Base-by-base conservation (phyloP, 1,140 invertebrate species). In the Zaprionus ghesquierei region DNA sequence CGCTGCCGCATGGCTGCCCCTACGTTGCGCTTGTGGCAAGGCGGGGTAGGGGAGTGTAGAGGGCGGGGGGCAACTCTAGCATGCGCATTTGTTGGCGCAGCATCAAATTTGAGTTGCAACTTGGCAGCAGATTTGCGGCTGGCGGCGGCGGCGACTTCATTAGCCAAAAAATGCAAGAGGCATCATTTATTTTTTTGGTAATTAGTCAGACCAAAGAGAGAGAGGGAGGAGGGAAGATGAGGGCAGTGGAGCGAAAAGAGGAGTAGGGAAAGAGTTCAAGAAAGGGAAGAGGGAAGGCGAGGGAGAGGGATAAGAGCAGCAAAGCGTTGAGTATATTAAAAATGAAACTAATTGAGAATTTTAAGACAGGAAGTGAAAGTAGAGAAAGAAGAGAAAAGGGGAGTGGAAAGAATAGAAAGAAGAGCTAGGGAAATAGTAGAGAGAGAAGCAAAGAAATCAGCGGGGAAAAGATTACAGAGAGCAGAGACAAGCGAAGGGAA, bases 181-280 rank as follows among this genome's bases (percentile, higher is more conserved):
- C 46, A 69, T 74, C 71, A 74, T 74, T 74, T 69, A 69, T 29
- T 5, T 29, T 74, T 69, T 58, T 69, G 20, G 54, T 46, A 66
- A 61, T 55, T 27, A 69, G 23, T 29, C 12, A 2, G 18, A 46
- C 9, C 22, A 46, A 6, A 5, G 27, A 9, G 27, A 10, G 18
- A 1, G 10, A 6, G 18, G 18, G 18, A 46, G 2, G 6, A 3
- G 2, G 5, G 1, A 20, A 9, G 1, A 44, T 9, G 18, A 12
- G 10, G 33, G 3, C 1, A 35, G 33, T 4, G 4, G 33, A 3
- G 13, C 12, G 33, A n/a, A 35, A 35, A 2, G 13, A 35, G 3
- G n/a, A n/a, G n/a, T n/a, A n/a, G 12, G 10, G 33, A 13, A 12
- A 12, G 15, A 44, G 41, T 6, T n/a, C n/a, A n/a, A n/a, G 10